Base-by-base conservation (phyloP, 2,888 invertebrate genomes). In the Dichetophora obliterata region DNA sequence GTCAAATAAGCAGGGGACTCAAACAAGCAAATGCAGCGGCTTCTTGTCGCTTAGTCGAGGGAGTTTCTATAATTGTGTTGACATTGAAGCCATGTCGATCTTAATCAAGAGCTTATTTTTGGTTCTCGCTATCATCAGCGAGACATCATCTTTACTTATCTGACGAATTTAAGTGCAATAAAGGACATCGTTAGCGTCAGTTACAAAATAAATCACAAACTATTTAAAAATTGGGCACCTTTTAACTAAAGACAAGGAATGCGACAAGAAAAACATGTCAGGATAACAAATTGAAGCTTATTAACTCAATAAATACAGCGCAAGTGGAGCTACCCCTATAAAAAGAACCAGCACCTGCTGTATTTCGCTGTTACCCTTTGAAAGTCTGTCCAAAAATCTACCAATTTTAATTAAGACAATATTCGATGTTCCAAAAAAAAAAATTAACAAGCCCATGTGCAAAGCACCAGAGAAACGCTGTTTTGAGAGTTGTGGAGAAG, bases 31-130 rank as follows among this genome's bases (percentile, higher is more conserved):
- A 24, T 54, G 6, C 8, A 65, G 65, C 65, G 2, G 37, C 19
- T 11, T 5, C 43, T 5, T 14, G 57, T 24, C 57, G 22, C 22
- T 48, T 31, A 27, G 14, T 14, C 22, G 31, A 31, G 11, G n/a
- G 34, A 52, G 63, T 16, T 48, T 22, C 31, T 63, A 24, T 22
- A 57, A 59, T 59, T 71, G 9, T 27, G 52, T 27, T 31, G 52
- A 65, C 65, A 74, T 31, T 65, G 65, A 63, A 65, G 63, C 31
- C 73, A 74, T 74, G 73, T 74, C 73, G 65, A 74, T 74, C 63
- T 50, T 65, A 74, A 74, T 74, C 57, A 43, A 43, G 11, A 43
- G 43, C 43, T 43, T 5, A 8, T 37, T 43, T 8, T 37, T 37
- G 8, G 6, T 43, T 43, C 43, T 43, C 37, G 43, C 14, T 43